Base-by-base conservation (phyloP, 2,888 invertebrate genomes). In the Chrysomela aeneicollis region DNA sequence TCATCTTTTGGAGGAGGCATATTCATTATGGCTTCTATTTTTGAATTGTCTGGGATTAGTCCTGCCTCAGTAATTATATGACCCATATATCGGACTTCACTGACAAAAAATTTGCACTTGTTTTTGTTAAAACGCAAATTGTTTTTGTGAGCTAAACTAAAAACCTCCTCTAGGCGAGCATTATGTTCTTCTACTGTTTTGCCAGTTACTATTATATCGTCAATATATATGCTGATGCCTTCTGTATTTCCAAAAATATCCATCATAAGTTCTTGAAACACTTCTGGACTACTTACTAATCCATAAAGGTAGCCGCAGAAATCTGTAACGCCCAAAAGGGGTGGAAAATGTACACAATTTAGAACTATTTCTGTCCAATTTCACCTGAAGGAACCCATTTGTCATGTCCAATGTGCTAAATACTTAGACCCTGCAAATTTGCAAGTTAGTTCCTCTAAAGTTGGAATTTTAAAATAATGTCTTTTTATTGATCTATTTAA, bases 341-440 rank as follows among this genome's bases (percentile, higher is more conserved):
- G n/a, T n/a, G n/a, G n/a, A n/a, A n/a, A n/a, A n/a, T n/a, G n/a
- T n/a, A n/a, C n/a, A n/a, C n/a, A n/a, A n/a, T n/a, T n/a, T n/a
- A n/a, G n/a, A n/a, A n/a, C n/a, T n/a, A n/a, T n/a, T n/a, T n/a
- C n/a, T n/a, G n/a, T n/a, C n/a, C n/a, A n/a, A n/a, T n/a, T n/a
- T n/a, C n/a, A 70, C 50, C 60, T 70, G 68, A 10, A 51, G 68
- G 17, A 62, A 70, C 4, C 57, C 68, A 12, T 59, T 17, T n/a
- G 71, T 70, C 2, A 72, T 71, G 66, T 78, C 78, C 1, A 77
- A 54, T 6, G 67, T 72, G n/a, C 63, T 71, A 76, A 78, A 1
- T 71, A 18, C 58, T 69, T 72, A 19, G 74, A 71, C 30, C 69
- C 71, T n/a, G n/a, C n/a, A n/a, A n/a, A n/a, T n/a, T n/a, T n/a